A percentile compares a stretch with the other conserved stretches of the same genome.
phyloP scores from a whole-genome alignment of 2,888 invertebrate genomes.

The Calliopum simillimum region DNA sequence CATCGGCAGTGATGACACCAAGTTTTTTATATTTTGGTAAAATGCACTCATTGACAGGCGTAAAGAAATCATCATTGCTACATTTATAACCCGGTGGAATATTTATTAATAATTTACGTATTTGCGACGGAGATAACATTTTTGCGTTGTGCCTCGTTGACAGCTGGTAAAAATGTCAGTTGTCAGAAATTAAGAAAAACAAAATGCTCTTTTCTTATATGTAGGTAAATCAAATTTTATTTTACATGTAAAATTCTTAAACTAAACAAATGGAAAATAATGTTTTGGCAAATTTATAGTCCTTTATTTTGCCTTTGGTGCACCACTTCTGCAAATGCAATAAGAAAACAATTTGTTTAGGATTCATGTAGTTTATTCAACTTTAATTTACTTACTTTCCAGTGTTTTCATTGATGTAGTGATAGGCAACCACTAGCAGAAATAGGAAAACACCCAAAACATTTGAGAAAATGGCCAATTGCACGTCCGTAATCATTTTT shows the following conservation, averaged over 20 bases:
- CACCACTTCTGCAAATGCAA: slow-evolving; percentile 42
- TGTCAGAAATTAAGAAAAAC: slow-evolving; percentile 40
- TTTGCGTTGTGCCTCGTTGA: neutral
- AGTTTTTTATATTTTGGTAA: slow-evolving; percentile 44
- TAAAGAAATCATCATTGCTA: slow-evolving; percentile 40
- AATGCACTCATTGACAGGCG: slow-evolving; percentile 18
- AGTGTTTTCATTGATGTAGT: slow-evolving; percentile 91
- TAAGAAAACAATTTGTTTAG: neutral
- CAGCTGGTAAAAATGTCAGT: slow-evolving; percentile 2
- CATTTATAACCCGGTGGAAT: slow-evolving; percentile 41
- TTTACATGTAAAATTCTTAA: slow-evolving; percentile 19
- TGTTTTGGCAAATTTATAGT: neutral
- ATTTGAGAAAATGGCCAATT: slow-evolving; percentile 95
- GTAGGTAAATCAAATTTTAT: neutral
- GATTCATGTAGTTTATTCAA: neutral
- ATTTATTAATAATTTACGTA: slow-evolving; percentile 34
- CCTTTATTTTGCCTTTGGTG: neutral
- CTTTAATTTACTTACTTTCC: slow-evolving; percentile 53
- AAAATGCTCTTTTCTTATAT: slow-evolving; percentile 28
- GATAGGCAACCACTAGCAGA: slow-evolving; percentile 94
- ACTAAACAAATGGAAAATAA: slow-evolving; percentile 17
- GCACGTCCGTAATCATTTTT: slow-evolving; percentile 95
- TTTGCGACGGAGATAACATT: slow-evolving; percentile 34
- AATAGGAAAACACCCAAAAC: slow-evolving; percentile 92
- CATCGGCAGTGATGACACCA: slow-evolving; percentile 40